Evolutionary conservation across 2,888 invertebrate genomes (phyloP), one percentile per base, ranked within the genome.

Genomic region (Pterostichus niger): DNA sequence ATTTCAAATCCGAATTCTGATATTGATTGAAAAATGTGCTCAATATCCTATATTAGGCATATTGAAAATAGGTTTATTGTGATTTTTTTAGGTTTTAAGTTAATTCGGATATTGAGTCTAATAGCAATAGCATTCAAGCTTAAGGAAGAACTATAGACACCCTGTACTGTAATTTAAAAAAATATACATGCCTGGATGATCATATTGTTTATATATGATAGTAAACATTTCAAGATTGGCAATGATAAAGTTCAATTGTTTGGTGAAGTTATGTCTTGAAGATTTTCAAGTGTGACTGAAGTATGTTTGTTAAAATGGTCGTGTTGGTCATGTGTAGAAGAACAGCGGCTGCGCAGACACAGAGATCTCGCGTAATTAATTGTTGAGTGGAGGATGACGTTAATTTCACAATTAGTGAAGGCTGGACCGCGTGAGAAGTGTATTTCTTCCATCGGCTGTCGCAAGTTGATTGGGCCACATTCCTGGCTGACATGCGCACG

Each of bases 401-500:
- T 71, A 71, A 71, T 71, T 71, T 40, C 40, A 40, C 40, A 71
- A 71, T 71, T 71, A 71, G 68, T 71, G 68, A 17, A 17, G 68
- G 68, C 56, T 10, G 56, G 49, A 13, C 49, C 33, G 33, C 68
- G 68, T 71, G 68, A 71, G 68, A 71, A 44, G 68, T 44, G 64
- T 40, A 44, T 86, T 86, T 87, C 24, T 87, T 87, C 85, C 84
- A 83, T 84, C 71, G 81, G 84, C 77, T 84, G 75, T 84, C 54
- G 82, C 79, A 83, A 83, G 85, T 87, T 87, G 88, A 87, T 88
- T 88, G 87, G 87, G 87, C 87, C 84, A 87, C 88, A 88, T 88
- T 88, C 88, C 87, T 87, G 86, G 87, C 86, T 88, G 88, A 87
- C 87, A 88, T 87, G 86, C 86, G 87, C 86, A 49, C 64, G 61